Base-by-base conservation (phyloP, 2,113 vertebrate genomes). In the Mugil cephalus region DNA sequence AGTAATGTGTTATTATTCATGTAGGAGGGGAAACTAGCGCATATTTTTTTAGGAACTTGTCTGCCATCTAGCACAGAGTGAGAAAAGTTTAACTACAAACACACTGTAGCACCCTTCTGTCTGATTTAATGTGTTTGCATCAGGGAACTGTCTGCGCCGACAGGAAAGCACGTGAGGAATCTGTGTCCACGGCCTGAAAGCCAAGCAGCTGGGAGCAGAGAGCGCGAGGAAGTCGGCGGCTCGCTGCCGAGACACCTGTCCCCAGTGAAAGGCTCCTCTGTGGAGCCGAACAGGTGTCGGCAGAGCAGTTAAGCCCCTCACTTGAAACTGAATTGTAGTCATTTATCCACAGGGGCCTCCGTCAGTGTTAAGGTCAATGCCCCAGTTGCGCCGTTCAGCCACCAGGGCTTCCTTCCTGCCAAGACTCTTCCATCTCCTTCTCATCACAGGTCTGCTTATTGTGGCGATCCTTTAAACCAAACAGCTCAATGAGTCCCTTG, bases 191-290 rank as follows among this genome's bases (percentile, higher is more conserved):
- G 74, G 58, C 66, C 69, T 84, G 83, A 87, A 87, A 89, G 76
- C 51, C 7, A 74, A 91, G 87, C 93, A 93, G 93, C 91, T 94
- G 93, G 82, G 79, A 80, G 78, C 11, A 13, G 53, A 36, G 73
- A 43, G 81, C 47, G 21, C 10, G 34, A 50, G 70, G 62, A 79
- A 34, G 69, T 63, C 68, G 65, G 52, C 53, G 42, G 47, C 71
- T 66, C 7, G 12, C 19, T 74, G 70, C 62, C 4, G 36, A 50
- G 86, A 86, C 94, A 94, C 94, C 94, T 94, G 94, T 93, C 87
- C 70, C 77, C 77, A 71, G 88, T 95, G 93, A 95, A 94, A 94
- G 91, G 86, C 87, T 83, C 82, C 82, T 89, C 92, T 94, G 84
- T 90, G 19, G 68, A 77, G 72, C 56, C 6, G 34, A 89, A 93